Evolutionary conservation across 2,113 vertebrate genomes (phyloP), one percentile per base, ranked within the genome.

Genomic region (Spilogale gracilis): DNA sequence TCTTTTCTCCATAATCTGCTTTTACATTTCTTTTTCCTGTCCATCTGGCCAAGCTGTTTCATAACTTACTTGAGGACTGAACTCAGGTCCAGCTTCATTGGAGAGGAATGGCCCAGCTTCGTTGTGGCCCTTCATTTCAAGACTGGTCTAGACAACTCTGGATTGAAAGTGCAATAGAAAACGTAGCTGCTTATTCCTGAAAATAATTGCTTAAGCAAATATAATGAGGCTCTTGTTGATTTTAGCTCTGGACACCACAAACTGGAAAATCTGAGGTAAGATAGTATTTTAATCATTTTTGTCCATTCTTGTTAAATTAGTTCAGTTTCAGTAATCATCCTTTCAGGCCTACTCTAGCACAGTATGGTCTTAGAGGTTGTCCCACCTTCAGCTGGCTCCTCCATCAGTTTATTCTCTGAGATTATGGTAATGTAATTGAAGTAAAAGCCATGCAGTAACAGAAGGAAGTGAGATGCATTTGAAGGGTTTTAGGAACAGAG

Each of bases 21-120:
- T 54, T 94, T 90, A 58, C 18, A 17, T 83, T 56, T 82, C 45
- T 92, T 90, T 63, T 89, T 79, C 95, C 69, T 87, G 45, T 65
- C 85, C 60, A 45, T 93, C 89, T 91, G 94, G 54, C 76, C 74
- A 65, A 17, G 20, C 71, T 94, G 5, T 83, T 91, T 82, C 58
- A 30, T 93, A 90, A 60, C 45, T 94, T 82, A 69, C 60, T 83
- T 88, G 58, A 74, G 32, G 71, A 67, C 21, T 67, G 69, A 91
- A 13, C 50, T 81, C 52, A 58, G 93, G 82, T 50, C 43, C 9
- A 30, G 63, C 17, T 74, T 38, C 92, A 20, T 30, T 86, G 32
- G 14, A 84, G 45, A 89, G 32, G 11, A 87, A 14, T 45, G 60
- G 30, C 13, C 27, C 17, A 88, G 14, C 30, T 73, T 1, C 11